phyloP scores from a whole-genome alignment of 2,113 vertebrate genomes.

The Romanogobio albipinnatus region DNA sequence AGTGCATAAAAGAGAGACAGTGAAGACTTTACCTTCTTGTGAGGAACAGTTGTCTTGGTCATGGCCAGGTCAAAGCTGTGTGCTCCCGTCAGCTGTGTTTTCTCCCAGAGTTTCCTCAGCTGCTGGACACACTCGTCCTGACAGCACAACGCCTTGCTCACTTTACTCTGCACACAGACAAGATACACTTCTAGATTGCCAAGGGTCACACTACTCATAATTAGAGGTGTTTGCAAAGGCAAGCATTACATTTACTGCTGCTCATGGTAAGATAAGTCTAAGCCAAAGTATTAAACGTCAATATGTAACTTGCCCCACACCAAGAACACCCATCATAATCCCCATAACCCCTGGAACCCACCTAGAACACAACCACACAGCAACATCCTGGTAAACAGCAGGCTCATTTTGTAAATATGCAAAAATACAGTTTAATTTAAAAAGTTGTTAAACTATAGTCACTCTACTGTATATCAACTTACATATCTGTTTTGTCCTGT shows the following conservation, averaged over 20 bases:
- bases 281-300: neutral
- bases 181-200: neutral
- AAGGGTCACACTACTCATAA: neutral
- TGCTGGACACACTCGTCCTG: conserved; percentile 79
- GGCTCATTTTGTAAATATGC: too few species aligned
- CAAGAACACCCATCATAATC: neutral
- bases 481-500: neutral
- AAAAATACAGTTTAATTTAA: too few species aligned
- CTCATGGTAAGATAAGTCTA: neutral
- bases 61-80: conserved; percentile 90
- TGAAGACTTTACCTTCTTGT: conserved; percentile 83
- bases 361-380: too few species aligned
- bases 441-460: too few species aligned
- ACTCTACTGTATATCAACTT: too few species aligned
- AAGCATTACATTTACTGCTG: neutral
- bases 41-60: conserved; percentile 82
- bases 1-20: neutral
- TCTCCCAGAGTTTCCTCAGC: conserved; percentile 87
- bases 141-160: conserved; percentile 80
- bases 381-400: too few species aligned
- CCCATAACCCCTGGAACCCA: too few species aligned
- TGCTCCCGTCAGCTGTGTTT: conserved; percentile 79
- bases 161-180: conserved; percentile 77
- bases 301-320: too few species aligned
- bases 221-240: neutral